A percentile compares a stretch with the other conserved stretches of the same genome.
These are phyloP conservation scores for Adelphocoris suturalis DNA, from an alignment of 2,888 invertebrate species.

Conservation along the genomic window DNA sequence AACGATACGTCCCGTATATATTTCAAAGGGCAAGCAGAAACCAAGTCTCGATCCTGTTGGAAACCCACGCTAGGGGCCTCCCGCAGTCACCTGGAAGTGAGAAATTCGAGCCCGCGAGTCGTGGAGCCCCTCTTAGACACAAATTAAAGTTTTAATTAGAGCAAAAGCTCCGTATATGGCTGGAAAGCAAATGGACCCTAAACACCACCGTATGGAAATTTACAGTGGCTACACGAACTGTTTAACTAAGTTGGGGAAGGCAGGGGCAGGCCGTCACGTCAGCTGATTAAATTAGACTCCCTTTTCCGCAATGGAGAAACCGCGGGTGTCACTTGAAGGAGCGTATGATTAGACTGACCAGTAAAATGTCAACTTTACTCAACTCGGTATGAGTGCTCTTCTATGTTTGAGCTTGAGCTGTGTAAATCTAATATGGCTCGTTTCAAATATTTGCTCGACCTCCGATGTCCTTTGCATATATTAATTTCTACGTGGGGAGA, in stretches of 20 bases:
- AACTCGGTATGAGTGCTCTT: neutral
- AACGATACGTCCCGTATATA: too few relatives aligned
- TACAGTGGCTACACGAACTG: slow-evolving; percentile 55
- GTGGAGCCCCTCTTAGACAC: neutral
- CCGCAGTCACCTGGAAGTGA: neutral
- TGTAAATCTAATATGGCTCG: neutral
- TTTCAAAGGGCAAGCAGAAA: too few relatives aligned
- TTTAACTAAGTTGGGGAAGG: slow-evolving; percentile 44
- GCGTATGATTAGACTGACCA: slow-evolving; percentile 1
- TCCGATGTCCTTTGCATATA: neutral
- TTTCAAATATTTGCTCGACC: neutral
- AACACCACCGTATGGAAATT: slow-evolving; percentile 52
- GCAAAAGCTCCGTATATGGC: slow-evolving; percentile 47
- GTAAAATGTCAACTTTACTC: neutral
- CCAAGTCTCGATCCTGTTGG: too few relatives aligned
- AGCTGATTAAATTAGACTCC: slow-evolving; percentile 52
- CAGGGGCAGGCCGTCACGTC: neutral
- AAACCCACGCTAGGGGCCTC: neutral
- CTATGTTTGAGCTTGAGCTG: neutral
- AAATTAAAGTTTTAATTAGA: slow-evolving; percentile 65
- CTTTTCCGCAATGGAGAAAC: slow-evolving; percentile 2
- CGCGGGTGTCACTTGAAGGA: neutral
- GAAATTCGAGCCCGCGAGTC: neutral
- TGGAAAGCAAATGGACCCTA: slow-evolving; percentile 56
- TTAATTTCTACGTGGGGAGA: too few relatives aligned